A percentile compares a stretch with the other conserved stretches of the same genome.
Conservation (phyloP, 1,140 invertebrate genomes). For the Belonocnema kinseyi region DNA sequence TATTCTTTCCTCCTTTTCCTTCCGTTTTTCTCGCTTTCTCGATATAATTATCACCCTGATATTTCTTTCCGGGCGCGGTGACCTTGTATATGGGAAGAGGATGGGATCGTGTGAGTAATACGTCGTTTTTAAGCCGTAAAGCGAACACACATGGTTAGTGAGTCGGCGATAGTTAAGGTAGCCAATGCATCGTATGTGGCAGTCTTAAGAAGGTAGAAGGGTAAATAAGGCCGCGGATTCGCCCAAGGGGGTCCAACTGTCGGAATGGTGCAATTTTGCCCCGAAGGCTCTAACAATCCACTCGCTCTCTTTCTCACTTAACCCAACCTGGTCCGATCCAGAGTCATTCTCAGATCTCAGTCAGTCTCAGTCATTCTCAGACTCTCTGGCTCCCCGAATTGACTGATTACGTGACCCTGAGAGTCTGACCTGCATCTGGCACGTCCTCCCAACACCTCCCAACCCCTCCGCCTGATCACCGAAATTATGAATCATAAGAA, state of each 20-base stretch:
- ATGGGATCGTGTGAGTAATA: not conserved
- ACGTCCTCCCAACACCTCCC: too few species aligned
- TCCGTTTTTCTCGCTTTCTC: too few species aligned
- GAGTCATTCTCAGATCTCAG: too few species aligned
- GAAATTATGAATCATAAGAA: too few species aligned
- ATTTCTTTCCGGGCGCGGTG: too few species aligned
- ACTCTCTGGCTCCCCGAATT: conserved; percentile 19
- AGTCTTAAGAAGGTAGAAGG: conserved; percentile 57
- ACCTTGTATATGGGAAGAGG: not conserved
- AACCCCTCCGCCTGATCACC: too few species aligned
- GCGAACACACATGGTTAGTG: conserved; percentile 38
- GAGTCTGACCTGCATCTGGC: too few species aligned
- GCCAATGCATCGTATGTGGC: conserved; percentile 37
- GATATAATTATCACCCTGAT: too few species aligned
- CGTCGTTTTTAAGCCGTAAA: not conserved
- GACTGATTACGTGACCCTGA: too few species aligned
- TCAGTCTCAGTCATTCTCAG: conserved; percentile 37
- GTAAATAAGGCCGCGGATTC: conserved; percentile 74
- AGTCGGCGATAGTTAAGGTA: conserved; percentile 49
- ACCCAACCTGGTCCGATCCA: not conserved
- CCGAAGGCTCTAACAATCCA: conserved; percentile 71
- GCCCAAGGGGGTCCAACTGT: conserved; percentile 74
- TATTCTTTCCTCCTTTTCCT: too few species aligned
- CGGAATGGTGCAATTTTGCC: conserved; percentile 71
- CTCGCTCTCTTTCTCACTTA: conserved; percentile 57